Evolutionary conservation across 2,113 vertebrate species (phyloP).

Genomic region (Erythrocercus mccallii): DNA sequence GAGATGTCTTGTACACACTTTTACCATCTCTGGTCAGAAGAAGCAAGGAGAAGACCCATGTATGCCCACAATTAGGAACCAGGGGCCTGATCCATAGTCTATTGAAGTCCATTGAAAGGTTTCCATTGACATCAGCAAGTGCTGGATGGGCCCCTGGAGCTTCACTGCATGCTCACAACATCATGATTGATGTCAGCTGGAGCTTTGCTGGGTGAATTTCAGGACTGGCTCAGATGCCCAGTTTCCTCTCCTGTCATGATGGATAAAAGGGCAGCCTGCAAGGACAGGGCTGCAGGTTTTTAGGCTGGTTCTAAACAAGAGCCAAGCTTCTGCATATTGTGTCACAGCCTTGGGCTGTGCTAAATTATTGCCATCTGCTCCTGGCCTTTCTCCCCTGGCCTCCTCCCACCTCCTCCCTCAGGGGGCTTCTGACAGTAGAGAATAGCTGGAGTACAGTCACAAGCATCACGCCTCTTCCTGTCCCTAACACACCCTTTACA

Average conservation of each 20-base stretch:
- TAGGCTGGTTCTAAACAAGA: not conserved
- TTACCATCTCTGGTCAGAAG: not conserved
- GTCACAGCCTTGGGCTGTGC: constrained; percentile 9
- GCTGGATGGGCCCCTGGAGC: not conserved
- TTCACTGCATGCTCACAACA: not conserved
- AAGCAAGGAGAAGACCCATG: not conserved
- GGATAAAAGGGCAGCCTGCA: not conserved
- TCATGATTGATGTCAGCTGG: not conserved
- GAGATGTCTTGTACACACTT: fast-evolving
- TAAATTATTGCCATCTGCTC: constrained; percentile 62
- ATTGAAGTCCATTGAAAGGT: not conserved
- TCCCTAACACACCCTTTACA: constrained; percentile 66
- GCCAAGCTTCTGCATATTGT: not conserved
- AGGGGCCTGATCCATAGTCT: not conserved
- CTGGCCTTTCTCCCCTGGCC: constrained; percentile 49
- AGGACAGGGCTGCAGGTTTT: not conserved
- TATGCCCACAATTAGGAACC: not conserved
- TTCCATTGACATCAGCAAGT: not conserved
- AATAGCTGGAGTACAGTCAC: constrained; percentile 66
- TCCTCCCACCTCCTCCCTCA: constrained; percentile 61
- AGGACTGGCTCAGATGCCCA: not conserved
- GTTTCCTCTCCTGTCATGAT: not conserved
- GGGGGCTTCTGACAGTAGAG: constrained; percentile 58
- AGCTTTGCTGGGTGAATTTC: not conserved
- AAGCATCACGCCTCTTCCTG: constrained; percentile 61